Evolutionary conservation across 1,140 invertebrate species (phyloP).

Genomic region (Ectropis grisescens): DNA sequence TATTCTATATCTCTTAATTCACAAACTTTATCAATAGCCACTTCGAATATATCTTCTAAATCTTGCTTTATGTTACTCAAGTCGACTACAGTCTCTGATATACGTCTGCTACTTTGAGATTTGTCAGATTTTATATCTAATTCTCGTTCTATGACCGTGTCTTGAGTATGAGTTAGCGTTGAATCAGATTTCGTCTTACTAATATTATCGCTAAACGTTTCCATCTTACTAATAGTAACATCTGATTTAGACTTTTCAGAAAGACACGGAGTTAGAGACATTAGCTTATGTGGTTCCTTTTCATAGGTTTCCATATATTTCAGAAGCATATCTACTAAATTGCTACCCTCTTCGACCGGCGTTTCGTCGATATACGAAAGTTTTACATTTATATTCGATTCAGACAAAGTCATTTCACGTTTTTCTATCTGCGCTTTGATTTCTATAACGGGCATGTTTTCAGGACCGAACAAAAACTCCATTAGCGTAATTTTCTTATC

Average conservation of each 20-base stretch:
- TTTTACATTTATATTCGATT: slow-evolving; percentile 56
- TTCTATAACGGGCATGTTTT: slow-evolving; percentile 50
- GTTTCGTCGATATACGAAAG: slow-evolving; percentile 63
- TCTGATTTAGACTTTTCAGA: slow-evolving; percentile 64
- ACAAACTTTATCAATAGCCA: slow-evolving; percentile 34
- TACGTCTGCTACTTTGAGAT: slow-evolving; percentile 37
- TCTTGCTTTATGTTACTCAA: slow-evolving; percentile 54
- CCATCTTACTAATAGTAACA: slow-evolving; percentile 60
- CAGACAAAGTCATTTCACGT: slow-evolving; percentile 41
- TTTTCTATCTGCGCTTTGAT: slow-evolving; percentile 21
- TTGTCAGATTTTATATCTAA: no score
- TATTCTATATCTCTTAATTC: slow-evolving; percentile 31
- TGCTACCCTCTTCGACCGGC: slow-evolving; percentile 46
- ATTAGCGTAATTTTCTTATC: slow-evolving; percentile 60
- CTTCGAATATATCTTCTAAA: slow-evolving; percentile 47
- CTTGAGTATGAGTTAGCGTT: slow-evolving; percentile 51
- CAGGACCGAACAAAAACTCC: slow-evolving; percentile 57
- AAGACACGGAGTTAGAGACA: slow-evolving; percentile 44
- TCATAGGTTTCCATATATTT: slow-evolving; percentile 64
- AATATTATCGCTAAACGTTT: slow-evolving; percentile 58
- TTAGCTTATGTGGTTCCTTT: slow-evolving; percentile 32
- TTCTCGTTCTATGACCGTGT: slow-evolving; percentile 52
- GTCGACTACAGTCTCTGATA: slow-evolving; percentile 54
- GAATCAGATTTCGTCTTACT: slow-evolving; percentile 61
- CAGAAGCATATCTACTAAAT: slow-evolving; percentile 58